Percentiles rank a stretch among this genome's conserved stretches.
These are phyloP conservation scores for Pseudomyrmex cubaensis DNA, from an alignment of 1,140 invertebrate genomes.

Conservation along the genomic window DNA sequence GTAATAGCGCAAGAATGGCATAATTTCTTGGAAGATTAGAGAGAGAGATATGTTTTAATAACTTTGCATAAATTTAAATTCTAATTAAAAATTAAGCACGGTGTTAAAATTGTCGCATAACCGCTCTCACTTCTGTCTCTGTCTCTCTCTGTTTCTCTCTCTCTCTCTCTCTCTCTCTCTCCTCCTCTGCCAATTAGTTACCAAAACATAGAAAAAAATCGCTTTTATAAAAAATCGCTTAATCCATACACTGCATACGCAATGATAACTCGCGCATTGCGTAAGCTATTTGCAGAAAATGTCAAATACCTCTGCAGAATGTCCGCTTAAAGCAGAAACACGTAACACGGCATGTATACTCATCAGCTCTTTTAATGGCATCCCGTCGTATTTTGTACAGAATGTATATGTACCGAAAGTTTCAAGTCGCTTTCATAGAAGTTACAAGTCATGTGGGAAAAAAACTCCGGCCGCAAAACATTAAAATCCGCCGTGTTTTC, in stretches of 20 bases:
- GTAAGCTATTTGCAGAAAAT: slow-evolving; percentile 8
- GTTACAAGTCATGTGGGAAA: slow-evolving; percentile 64
- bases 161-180: no score
- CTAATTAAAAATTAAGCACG: no score
- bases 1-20: neutral
- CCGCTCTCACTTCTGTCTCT: no score
- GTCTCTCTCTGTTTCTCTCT: no score
- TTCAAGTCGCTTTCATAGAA: slow-evolving; percentile 57
- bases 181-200: no score
- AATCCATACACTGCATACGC: neutral
- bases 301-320: slow-evolving; percentile 19
- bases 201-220: no score
- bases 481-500: slow-evolving; percentile 34
- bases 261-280: slow-evolving; percentile 10
- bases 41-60: neutral
- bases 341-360: slow-evolving; percentile 47
- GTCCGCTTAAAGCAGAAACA: slow-evolving; percentile 41
- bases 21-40: neutral
- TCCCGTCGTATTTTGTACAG: slow-evolving; percentile 38
- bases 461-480: slow-evolving; percentile 32
- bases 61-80: no score
- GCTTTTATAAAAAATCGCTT: neutral
- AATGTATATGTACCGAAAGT: slow-evolving; percentile 27
- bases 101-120: no score
- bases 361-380: slow-evolving; percentile 56